These are phyloP conservation scores for Xiphorhynchus elegans DNA, from an alignment of 2,113 vertebrate genomes.

Conservation along the genomic window DNA sequence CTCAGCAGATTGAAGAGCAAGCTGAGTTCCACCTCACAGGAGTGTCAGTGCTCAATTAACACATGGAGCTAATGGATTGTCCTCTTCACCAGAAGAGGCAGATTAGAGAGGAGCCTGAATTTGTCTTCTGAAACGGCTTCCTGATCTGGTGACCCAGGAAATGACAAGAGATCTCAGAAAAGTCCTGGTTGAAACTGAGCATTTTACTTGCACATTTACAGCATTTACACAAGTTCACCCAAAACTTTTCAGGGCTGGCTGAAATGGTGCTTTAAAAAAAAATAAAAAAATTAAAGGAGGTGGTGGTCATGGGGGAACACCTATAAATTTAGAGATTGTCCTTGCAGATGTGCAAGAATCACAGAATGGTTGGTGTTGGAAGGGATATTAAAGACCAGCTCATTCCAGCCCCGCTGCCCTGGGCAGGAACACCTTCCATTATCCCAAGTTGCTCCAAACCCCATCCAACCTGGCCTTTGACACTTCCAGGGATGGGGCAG, in stretches of 20 bases:
- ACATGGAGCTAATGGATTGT: neutral
- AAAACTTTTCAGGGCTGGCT: neutral
- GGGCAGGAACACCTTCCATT: neutral
- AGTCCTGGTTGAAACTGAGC: neutral
- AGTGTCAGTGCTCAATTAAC: neutral
- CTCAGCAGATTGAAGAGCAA: neutral
- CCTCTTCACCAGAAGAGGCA: neutral
- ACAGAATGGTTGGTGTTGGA: neutral
- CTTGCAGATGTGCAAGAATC: neutral
- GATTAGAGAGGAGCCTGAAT: neutral
- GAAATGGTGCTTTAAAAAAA: neutral
- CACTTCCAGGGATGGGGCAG: neutral
- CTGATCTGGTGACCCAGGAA: neutral
- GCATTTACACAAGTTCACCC: neutral
- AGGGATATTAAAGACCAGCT: neutral
- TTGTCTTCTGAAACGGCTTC: neutral
- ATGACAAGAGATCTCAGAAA: neutral
- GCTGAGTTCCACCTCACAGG: neutral
- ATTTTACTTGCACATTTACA: neutral
- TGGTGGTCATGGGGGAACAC: rapidly evolving
- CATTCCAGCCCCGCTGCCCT: neutral
- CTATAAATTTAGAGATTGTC: neutral
- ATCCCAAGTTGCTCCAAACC: rapidly evolving
- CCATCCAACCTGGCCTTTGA: rapidly evolving
- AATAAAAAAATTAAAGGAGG: no score